Percentiles rank a stretch among this genome's conserved stretches.
Conservation (phyloP, 2,888 invertebrate species). For the Chydorus sphaericus region DNA sequence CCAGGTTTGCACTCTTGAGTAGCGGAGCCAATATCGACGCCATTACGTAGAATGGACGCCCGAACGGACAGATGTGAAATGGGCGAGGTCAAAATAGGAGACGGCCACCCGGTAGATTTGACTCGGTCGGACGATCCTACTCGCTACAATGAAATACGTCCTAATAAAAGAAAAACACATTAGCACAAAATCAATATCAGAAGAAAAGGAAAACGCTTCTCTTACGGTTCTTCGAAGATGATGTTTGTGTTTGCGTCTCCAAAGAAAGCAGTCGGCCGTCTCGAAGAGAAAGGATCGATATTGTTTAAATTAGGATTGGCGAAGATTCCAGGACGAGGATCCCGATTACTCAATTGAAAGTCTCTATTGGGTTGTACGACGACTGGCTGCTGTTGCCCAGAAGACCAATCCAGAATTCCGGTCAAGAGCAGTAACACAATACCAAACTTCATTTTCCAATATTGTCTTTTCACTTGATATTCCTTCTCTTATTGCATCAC, state of each 20-base stretch:
- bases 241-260: neutral
- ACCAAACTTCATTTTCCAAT: no score
- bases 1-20: constrained; percentile 67
- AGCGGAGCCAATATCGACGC: constrained; percentile 75
- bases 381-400: neutral
- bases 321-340: no score
- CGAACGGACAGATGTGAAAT: constrained; percentile 69
- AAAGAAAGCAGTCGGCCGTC: neutral
- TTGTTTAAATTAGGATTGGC: no score
- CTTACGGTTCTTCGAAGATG: constrained; percentile 3
- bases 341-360: no score
- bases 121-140: constrained; percentile 77
- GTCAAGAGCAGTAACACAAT: no score
- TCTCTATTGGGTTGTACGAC: no score
- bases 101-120: constrained; percentile 79
- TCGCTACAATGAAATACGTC: constrained; percentile 84
- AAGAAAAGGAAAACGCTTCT: neutral
- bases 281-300: neutral
- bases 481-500: no score
- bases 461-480: no score
- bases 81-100: constrained; percentile 59
- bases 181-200: neutral
- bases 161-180: constrained; percentile 31
- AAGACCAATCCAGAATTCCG: neutral
- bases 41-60: constrained; percentile 76